Base-by-base conservation (phyloP, 1,140 invertebrate species). In the Pseudomyrmex dendroicus region DNA sequence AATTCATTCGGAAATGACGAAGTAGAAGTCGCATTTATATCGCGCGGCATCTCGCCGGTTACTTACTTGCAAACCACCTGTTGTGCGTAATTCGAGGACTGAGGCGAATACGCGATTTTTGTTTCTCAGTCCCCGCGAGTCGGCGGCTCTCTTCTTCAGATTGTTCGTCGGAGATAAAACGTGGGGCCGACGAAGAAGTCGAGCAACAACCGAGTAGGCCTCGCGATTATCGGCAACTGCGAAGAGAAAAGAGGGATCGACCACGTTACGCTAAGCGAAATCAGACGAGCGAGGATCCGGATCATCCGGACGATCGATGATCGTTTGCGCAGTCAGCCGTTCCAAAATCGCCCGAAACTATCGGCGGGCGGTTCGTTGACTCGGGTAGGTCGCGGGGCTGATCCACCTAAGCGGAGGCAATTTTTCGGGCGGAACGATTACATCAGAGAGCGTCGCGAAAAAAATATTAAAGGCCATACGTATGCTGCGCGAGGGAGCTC, bases 41-140 rank as follows among this genome's bases (percentile, higher is more conserved):
- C 35, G 35, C 35, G 35, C 35, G n/a, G 56, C 22, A 35, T 61
- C 44, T 59, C 46, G 52, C 35, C 62, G 66, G 48, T 72, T 72
- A 89, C 87, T 91, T 92, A 89, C 89, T 91, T 91, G 86, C 73
- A 70, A 86, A 90, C 92, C 91, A 93, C 92, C 91, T 92, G 92
- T 93, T 93, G 90, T 91, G 62, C 84, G 91, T 91, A 85, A 87
- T 84, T 89, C 82, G 85, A 87, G 84, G 82, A 91, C 88, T 77
- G 78, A 64, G 83, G 85, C 72, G 82, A 87, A 84, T 88, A 76
- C 83, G 88, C 84, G 84, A 89, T 73, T 85, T 82, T 88, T 86
- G 82, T 77, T 88, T 73, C 83, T 35, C 84, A 86, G 82, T 82
- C 63, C 82, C 85, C 82, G 66, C 63, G 84, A 87, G 35, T 83